Evolutionary conservation across 2,888 invertebrate genomes (phyloP), one percentile per base, ranked within the genome.

Genomic region (Lottia gigantea): DNA sequence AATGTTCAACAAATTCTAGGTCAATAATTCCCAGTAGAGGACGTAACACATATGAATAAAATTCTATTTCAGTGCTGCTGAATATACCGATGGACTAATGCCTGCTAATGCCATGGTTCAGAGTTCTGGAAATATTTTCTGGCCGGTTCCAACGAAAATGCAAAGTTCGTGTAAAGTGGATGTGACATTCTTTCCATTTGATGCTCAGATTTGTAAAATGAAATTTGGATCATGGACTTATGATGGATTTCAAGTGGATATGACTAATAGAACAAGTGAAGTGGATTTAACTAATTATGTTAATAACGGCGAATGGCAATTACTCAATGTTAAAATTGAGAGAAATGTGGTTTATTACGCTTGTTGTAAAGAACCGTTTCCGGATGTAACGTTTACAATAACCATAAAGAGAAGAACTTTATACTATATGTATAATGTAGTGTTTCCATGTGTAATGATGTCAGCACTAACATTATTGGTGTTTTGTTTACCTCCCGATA

Each of bases 361-460:
- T 14, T 88, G 88, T 76, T 88, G 88, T 71, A 72, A 75, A 2
- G 86, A 87, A 68, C 86, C 88, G 0, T 88, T 85, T 72, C 88
- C 88, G 55, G 88, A 88, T 74, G 87, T 88, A 74, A 88, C 82
- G 68, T 86, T 77, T 89, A 90, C 55, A 88, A 90, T 76, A 88
- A 87, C 71, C 70, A 91, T 91, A 67, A 87, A 90, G 19, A 82
- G 91, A 25, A 89, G 90, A 74, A 90, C 90, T 0, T 84, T 91
- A 68, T 88, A 87, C 76, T 88, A 87, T 80, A 88, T 90, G 86
- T 91, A 91, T 86, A 91, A 91, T 83, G 90, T 91, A 46, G 90
- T 91, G 45, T 90, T 91, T 77, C 91, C 91, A 7, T 91, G 91
- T 80, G 90, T 91, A 76, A 91, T 91, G 91, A 90, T 91, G 95